Conservation (phyloP, 2,113 vertebrate genomes). For the Anguilla japonica region DNA sequence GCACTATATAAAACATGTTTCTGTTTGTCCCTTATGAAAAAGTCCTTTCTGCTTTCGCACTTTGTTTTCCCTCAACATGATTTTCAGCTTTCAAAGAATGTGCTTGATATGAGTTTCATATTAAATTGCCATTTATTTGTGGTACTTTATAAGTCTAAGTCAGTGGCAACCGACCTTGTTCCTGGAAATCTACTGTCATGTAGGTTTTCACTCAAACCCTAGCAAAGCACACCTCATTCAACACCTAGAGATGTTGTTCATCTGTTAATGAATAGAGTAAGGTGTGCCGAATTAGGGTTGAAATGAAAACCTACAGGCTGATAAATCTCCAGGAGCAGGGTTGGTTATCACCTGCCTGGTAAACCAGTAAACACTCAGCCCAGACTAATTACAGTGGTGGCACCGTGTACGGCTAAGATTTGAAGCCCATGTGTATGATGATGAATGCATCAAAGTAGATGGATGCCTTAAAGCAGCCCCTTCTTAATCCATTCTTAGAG, state of each 20-base stretch:
- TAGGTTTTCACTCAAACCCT: too few relatives aligned
- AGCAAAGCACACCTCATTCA: too few relatives aligned
- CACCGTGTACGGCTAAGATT: neutral
- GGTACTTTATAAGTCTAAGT: neutral
- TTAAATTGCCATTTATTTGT: neutral
- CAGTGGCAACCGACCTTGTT: too few relatives aligned
- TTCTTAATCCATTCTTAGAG: neutral
- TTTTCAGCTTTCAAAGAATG: slow-evolving; percentile 1
- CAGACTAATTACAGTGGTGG: neutral
- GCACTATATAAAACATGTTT: neutral
- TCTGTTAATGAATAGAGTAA: too few relatives aligned
- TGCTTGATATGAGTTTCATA: neutral
- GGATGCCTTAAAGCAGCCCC: neutral
- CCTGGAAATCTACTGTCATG: too few relatives aligned
- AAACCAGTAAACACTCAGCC: neutral
- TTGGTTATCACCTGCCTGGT: too few relatives aligned
- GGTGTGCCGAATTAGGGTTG: too few relatives aligned
- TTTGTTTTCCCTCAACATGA: neutral
- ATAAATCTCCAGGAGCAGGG: too few relatives aligned
- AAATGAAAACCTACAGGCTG: too few relatives aligned
- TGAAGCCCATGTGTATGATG: neutral
- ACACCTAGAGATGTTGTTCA: too few relatives aligned
- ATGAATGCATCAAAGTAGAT: neutral
- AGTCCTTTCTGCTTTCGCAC: neutral
- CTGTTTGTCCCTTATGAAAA: neutral